phyloP scores from a whole-genome alignment of 2,797 vertebrate species.

The Gallinago stenura region DNA sequence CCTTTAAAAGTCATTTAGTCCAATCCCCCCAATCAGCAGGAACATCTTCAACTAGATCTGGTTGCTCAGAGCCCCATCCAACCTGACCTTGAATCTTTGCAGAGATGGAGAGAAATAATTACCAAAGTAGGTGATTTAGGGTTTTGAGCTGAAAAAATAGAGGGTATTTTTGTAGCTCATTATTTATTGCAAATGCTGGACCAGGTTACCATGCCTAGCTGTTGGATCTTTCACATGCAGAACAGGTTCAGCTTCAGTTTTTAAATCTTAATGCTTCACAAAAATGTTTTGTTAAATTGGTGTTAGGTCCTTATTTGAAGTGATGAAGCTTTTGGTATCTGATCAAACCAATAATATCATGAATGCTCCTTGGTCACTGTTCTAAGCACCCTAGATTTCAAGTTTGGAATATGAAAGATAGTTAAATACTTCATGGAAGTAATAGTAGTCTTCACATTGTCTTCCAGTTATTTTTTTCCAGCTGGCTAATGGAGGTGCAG shows the following conservation, averaged over 20 bases:
- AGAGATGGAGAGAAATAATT: neutral
- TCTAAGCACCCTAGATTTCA: neutral
- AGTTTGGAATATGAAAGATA: neutral
- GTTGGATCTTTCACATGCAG: neutral
- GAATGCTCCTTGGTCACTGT: neutral
- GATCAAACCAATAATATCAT: neutral
- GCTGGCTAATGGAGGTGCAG: neutral
- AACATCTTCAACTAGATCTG: neutral
- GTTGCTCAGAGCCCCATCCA: neutral
- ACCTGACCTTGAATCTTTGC: neutral
- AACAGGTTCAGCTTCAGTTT: neutral
- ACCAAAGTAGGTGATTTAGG: neutral
- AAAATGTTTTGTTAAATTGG: neutral
- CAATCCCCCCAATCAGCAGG: neutral
- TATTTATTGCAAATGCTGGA: neutral
- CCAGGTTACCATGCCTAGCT: fast-evolving
- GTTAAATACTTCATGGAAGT: neutral
- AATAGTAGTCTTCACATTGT: neutral
- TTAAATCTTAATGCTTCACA: neutral
- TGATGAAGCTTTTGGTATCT: neutral
- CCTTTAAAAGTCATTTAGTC: neutral
- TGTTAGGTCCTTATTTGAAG: neutral
- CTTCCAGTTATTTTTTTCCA: neutral
- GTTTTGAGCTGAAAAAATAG: neutral
- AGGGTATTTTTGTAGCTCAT: neutral